These are phyloP conservation scores for Moxostoma hubbsi DNA, from an alignment of 2,797 vertebrate species.

Conservation along the genomic window DNA sequence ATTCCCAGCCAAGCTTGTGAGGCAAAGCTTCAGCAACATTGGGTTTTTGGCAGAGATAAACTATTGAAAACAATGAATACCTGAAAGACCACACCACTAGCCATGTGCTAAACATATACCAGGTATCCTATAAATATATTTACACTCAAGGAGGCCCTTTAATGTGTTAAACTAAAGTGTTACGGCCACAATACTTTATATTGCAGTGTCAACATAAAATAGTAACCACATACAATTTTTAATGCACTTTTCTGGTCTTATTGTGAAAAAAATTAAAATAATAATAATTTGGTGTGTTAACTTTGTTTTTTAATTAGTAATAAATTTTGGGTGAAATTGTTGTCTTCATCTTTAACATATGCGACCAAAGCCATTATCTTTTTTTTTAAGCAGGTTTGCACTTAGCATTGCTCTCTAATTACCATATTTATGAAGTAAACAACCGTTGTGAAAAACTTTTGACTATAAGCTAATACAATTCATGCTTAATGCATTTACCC, in stretches of 20 bases:
- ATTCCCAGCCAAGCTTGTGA: conserved; percentile 49
- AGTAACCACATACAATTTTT: too few relatives aligned
- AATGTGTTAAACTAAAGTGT: too few relatives aligned
- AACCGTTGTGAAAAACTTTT: conserved; percentile 30
- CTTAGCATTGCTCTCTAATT: conserved; percentile 44
- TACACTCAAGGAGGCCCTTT: not conserved
- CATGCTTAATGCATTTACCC: conserved; percentile 19
- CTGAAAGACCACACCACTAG: conserved; percentile 15
- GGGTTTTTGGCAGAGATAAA: conserved; percentile 42
- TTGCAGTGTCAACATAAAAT: too few relatives aligned
- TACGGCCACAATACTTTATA: too few relatives aligned
- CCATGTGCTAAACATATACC: not conserved
- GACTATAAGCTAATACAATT: conserved; percentile 10
- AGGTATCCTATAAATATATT: too few relatives aligned
- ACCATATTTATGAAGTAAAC: conserved; percentile 57
- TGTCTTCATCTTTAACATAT: conserved; percentile 33
- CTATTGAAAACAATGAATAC: not conserved
- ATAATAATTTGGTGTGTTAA: too few relatives aligned
- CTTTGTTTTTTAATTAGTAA: too few relatives aligned
- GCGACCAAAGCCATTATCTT: conserved; percentile 43
- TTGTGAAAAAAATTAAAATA: too few relatives aligned
- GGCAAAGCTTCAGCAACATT: conserved; percentile 56
- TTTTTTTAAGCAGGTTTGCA: conserved; percentile 45
- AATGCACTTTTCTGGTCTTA: too few relatives aligned
- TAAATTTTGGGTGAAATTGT: conserved; percentile 35